Evolutionary conservation across 2,113 vertebrate genomes (phyloP), one percentile per base, ranked within the genome.

Genomic region (Hypomesus transpacificus): DNA sequence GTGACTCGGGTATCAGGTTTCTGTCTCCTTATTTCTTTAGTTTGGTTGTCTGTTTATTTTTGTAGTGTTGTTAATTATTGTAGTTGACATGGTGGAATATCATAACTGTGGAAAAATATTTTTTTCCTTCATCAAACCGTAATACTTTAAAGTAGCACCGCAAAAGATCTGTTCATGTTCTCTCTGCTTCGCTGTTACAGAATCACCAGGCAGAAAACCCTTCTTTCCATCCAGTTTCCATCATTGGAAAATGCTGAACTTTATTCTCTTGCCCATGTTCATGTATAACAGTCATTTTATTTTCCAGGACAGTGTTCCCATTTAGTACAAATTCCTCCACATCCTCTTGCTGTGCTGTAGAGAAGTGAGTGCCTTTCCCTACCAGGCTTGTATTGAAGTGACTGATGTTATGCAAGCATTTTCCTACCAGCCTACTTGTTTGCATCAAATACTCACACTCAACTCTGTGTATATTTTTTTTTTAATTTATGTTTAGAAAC

Each of bases 401-500:
- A 89, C 86, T 87, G 83, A 87, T 85, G 89, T 88, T 91, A 91
- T 91, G 90, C 90, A 91, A 91, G 89, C 85, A 81, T 34, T 34
- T 34, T 90, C 89, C 89, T 89, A 91, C 88, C 89, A 90, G 86
- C 87, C 85, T 79, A 90, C 87, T 86, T 89, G 86, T 86, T 87
- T 88, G 87, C 88, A 82, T 86, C 83, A 86, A 84, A 84, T 82
- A 84, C 75, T 86, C 81, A 87, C n/a, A n/a, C n/a, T n/a, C n/a
- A n/a, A n/a, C n/a, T 59, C 39, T 90, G 83, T 86, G 79, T 89
- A 88, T 89, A 89, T 63, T 86, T 88, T 84, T 89, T 24, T 26
- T 78, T 88, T 85, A n/a, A n/a, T 74, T 74, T 67, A 88, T 89
- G 87, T 89, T 87, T 89, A 89, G 89, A 70, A 89, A 90, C 86